Percentiles rank a stretch among this genome's conserved stretches.
Conservation (phyloP, 1,140 invertebrate species). For the Magallana angulata region DNA sequence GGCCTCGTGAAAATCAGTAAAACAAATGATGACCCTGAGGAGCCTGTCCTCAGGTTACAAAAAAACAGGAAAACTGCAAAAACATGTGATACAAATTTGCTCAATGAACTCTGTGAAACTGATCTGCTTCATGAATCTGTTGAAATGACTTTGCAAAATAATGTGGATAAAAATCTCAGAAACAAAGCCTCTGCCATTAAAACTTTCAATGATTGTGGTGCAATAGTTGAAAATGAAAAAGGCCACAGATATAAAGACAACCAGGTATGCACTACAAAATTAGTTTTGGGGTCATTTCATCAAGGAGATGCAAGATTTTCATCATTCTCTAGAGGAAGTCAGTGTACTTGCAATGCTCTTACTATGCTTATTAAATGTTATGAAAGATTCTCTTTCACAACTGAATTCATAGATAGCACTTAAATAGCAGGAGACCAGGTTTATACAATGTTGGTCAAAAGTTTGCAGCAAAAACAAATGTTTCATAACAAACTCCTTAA, state of each 20-base stretch:
- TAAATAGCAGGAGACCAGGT: slow-evolving; percentile 43
- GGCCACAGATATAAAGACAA: too few relatives aligned
- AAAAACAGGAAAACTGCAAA: not conserved
- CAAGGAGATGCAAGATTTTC: not conserved
- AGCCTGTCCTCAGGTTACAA: not conserved
- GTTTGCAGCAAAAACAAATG: not conserved
- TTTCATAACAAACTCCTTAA: slow-evolving; percentile 29
- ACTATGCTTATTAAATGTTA: not conserved
- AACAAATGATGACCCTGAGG: not conserved
- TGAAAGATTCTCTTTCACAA: not conserved
- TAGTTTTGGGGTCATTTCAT: not conserved
- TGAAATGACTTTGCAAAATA: not conserved
- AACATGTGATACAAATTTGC: not conserved
- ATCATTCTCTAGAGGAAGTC: slow-evolving; percentile 48
- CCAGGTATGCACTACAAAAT: not conserved
- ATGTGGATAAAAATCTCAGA: not conserved
- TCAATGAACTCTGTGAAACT: not conserved
- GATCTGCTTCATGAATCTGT: not conserved
- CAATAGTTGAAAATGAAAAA: not conserved
- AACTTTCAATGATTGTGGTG: not conserved
- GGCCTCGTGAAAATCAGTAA: not conserved
- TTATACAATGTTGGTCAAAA: not conserved
- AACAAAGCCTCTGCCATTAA: not conserved
- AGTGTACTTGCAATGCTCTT: slow-evolving; percentile 53
- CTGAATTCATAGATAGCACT: slow-evolving; percentile 14